These are phyloP conservation scores for Ellobium chinense DNA, from an alignment of 2,888 invertebrate genomes.

Conservation along the genomic window DNA sequence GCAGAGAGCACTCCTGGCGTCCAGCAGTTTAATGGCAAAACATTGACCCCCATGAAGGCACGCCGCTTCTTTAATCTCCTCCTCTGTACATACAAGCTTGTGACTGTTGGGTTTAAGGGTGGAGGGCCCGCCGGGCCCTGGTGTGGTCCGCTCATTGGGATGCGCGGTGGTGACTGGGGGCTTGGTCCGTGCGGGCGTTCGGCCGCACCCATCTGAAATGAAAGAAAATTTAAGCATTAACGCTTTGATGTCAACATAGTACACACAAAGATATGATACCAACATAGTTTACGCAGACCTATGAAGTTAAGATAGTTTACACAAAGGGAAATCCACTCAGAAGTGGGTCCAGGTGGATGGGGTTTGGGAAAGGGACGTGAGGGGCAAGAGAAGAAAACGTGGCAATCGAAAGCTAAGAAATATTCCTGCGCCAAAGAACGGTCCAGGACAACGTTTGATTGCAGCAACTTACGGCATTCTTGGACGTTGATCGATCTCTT, in stretches of 20 bases:
- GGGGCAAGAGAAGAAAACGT: too few species aligned
- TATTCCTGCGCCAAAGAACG: too few species aligned
- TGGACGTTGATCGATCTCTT: too few species aligned
- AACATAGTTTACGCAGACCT: too few species aligned
- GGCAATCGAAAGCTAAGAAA: too few species aligned
- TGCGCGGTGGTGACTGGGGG: slow-evolving; percentile 39
- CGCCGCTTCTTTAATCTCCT: slow-evolving; percentile 33
- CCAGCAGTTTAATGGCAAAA: slow-evolving; percentile 44
- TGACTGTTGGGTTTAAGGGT: background rate
- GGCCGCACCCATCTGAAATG: slow-evolving; percentile 52
- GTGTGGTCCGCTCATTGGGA: slow-evolving; percentile 26
- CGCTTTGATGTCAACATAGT: background rate
- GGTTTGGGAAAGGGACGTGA: too few species aligned
- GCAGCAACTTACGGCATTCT: too few species aligned
- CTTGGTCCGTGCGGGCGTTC: slow-evolving; percentile 49
- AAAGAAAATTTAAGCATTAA: background rate
- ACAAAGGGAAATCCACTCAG: too few species aligned
- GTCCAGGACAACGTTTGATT: too few species aligned
- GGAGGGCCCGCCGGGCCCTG: background rate
- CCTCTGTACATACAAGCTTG: slow-evolving; percentile 41
- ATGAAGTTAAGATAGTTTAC: too few species aligned
- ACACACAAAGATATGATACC: too few species aligned
- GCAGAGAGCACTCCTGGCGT: slow-evolving; percentile 47
- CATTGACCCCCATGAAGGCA: slow-evolving; percentile 51
- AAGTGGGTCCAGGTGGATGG: too few species aligned